These are phyloP conservation scores for Gryllus bimaculatus DNA, from an alignment of 1,140 invertebrate species.

Conservation along the genomic window DNA sequence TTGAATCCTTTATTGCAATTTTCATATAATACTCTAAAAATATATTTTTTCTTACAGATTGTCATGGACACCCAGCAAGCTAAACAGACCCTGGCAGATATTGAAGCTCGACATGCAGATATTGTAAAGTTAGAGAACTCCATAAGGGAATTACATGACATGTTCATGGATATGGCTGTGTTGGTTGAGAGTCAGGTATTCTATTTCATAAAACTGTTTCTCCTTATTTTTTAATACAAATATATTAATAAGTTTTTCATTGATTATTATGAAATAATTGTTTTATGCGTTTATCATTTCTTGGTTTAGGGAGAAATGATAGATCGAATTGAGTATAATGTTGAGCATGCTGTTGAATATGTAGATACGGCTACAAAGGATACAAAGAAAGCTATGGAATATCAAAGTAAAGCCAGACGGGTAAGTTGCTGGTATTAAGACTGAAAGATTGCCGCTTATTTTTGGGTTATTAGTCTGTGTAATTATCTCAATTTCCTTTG, in stretches of 20 bases:
- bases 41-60: constrained; percentile 37
- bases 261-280: not conserved
- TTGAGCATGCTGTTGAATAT: constrained; percentile 33
- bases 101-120: constrained; percentile 54
- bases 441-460: too few species aligned
- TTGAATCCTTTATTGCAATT: too few species aligned
- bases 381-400: constrained; percentile 59
- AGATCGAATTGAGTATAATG: constrained; percentile 36
- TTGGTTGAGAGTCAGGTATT: constrained; percentile 40
- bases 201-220: not conserved
- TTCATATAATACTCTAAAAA: not conserved
- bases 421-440: constrained; percentile 33
- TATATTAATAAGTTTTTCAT: not conserved
- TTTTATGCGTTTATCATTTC: not conserved
- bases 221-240: not conserved
- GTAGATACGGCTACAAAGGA: constrained; percentile 45
- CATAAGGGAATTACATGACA: not conserved
- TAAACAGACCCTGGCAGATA: constrained; percentile 53
- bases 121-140: constrained; percentile 42
- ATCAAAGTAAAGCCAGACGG: constrained; percentile 56
- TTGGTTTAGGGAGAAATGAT: constrained; percentile 33
- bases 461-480: too few species aligned
- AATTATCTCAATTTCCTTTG: too few species aligned
- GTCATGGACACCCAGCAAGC: constrained; percentile 53
- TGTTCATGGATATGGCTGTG: constrained; percentile 12